Evolutionary conservation across 1,140 invertebrate species (phyloP), one percentile per base, ranked within the genome.

Genomic region (Drosophila triauraria): DNA sequence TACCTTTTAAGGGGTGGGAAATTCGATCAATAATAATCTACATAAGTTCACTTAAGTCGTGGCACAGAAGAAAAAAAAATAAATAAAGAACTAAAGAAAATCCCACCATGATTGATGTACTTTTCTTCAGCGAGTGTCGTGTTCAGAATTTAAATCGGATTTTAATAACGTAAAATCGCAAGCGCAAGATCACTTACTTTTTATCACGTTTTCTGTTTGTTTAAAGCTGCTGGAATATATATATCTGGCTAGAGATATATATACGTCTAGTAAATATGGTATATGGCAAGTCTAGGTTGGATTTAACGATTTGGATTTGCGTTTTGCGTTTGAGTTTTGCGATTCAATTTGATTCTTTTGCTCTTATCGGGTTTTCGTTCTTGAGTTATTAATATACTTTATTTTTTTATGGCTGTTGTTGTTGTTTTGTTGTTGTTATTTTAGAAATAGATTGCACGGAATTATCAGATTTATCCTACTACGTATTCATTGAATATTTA

Each of bases 361-460:
- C 70, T 72, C 70, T 72, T 77, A 56, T 77, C 43, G 61, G 53
- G 17, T 57, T 43, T 40, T 54, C 50, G 71, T 56, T 75, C 69
- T 72, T 72, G 53, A 75, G 71, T 77, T 76, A 67, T 76, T 76
- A 57, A 74, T 72, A 78, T 62, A 78, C 43, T 58, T 62, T 56
- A 56, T 56, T 56, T 54, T 53, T 70, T 62, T 80, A 79, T 79
- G 76, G 75, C 67, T 78, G 50, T 53, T 74, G 57, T 23, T 74
- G 54, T 54, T 38, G 43, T 74, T 40, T 57, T 84, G 63, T 50
- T 61, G 60, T 74, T 85, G 57, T 75, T 88, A 90, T 90, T 90
- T 90, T 90, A 90, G 81, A 90, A 90, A 90, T 90, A 90, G 85
- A 90, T 90, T 90, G 85, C 85, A 90, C 85, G 86, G 82, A 80